phyloP scores from a whole-genome alignment of 2,888 invertebrate species.

The Nebria brevicollis region DNA sequence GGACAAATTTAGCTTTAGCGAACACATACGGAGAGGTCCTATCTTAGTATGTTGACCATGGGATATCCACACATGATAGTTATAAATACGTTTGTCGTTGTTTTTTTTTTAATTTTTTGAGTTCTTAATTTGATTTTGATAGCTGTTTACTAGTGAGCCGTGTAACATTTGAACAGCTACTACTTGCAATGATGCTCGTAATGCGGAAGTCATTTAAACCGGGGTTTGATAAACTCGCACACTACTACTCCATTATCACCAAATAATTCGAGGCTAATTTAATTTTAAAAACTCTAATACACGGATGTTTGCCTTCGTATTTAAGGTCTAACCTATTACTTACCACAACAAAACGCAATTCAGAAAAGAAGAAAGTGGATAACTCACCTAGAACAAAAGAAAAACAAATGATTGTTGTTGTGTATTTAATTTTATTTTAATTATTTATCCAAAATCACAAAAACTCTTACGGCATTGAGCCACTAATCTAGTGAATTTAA shows the following conservation, averaged over 20 bases:
- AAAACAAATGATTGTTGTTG: not conserved
- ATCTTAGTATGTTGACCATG: not conserved
- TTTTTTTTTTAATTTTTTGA: slow-evolving; percentile 29
- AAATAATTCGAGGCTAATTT: not conserved
- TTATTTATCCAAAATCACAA: too few species aligned
- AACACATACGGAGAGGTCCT: not conserved
- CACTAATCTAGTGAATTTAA: too few species aligned
- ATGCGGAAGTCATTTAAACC: slow-evolving; percentile 17
- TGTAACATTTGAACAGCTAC: slow-evolving; percentile 33
- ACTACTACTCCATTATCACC: not conserved
- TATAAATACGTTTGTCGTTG: slow-evolving; percentile 4
- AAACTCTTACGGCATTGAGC: too few species aligned
- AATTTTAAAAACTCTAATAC: not conserved
- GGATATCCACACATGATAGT: not conserved
- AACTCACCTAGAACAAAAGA: not conserved
- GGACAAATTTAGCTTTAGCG: not conserved
- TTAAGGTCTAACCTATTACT: not conserved
- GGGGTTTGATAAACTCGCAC: not conserved
- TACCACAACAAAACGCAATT: not conserved
- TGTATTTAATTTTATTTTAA: not conserved
- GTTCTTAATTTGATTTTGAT: slow-evolving; percentile 41
- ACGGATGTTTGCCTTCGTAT: not conserved
- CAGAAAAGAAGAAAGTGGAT: not conserved
- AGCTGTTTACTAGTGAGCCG: slow-evolving; percentile 37
- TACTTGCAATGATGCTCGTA: slow-evolving; percentile 23